Base-by-base conservation (phyloP, 2,113 vertebrate genomes). In the Anser cygnoides region DNA sequence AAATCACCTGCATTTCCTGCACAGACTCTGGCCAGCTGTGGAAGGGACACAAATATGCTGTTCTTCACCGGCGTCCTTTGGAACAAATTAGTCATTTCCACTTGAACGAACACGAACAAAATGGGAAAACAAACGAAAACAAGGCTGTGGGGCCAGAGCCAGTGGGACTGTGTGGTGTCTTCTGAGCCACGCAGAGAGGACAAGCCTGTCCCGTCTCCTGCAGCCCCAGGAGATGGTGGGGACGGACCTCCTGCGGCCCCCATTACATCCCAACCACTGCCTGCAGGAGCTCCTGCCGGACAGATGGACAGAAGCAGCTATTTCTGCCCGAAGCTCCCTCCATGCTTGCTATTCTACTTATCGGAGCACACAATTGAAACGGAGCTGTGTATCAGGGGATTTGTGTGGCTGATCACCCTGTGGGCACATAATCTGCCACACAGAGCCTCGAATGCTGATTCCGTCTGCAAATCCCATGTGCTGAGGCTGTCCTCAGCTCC, bases 31-130 rank as follows among this genome's bases (percentile, higher is more conserved):
- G 52, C 87, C 94, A 95, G 90, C 94, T 96, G 95, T 61, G 57
- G 71, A 67, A 57, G 61, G 22, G 31, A 93, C 76, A n/a, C 17
- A 94, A 96, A 96, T 81, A 97, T 93, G 76, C 61, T 84, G 68
- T 73, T 90, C 87, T 57, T n/a, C 74, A 82, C 13, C 84, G 43
- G 63, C 0, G 6, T 90, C 78, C 91, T 90, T 67, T 90, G 93
- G 95, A 96, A 90, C 37, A 67, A 80, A 91, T 97, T 95, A 96
- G 78, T 97, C 93, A 96, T 79, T 97, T 97, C 96, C 94, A 94
- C 63, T 81, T 46, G 46, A 80, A 71, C 80, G 87, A 67, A 77
- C 81, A 80, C 7, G 55, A 92, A 55, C 11, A 39, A 93, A 88
- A 83, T 4, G 37, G 44, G 71, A 73, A 95, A 95, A 92, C 89